A percentile compares a stretch with the other conserved stretches of the same genome.
phyloP scores from a whole-genome alignment of 2,888 invertebrate species.

The Rosalia funebris region DNA sequence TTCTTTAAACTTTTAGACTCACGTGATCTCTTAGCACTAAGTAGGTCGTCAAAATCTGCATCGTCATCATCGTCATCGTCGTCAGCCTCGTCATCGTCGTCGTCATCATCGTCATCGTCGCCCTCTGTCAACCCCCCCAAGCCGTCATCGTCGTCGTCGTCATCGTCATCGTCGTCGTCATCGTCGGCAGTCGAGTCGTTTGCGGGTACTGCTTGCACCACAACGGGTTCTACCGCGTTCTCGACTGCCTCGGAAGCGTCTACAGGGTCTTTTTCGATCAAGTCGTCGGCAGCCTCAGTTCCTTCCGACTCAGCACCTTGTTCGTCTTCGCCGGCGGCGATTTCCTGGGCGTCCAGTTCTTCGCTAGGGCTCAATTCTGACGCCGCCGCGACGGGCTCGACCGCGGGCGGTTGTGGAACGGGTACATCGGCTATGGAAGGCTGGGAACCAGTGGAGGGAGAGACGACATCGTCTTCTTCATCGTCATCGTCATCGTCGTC shows the following conservation, averaged over 20 bases:
- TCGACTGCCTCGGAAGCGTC: constrained; percentile 51
- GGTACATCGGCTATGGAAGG: constrained; percentile 43
- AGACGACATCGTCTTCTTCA: constrained; percentile 64
- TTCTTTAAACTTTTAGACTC: constrained; percentile 75
- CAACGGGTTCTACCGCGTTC: constrained; percentile 55
- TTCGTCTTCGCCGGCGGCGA: constrained; percentile 60
- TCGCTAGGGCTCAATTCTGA: constrained; percentile 57
- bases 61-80: constrained; percentile 75
- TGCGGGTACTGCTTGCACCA: constrained; percentile 59
- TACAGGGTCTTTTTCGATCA: constrained; percentile 58
- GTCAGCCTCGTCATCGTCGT: constrained; percentile 74
- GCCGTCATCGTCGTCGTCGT: constrained; percentile 71
- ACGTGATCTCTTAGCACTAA: constrained; percentile 81
- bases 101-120: constrained; percentile 72
- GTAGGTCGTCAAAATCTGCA: constrained; percentile 75
- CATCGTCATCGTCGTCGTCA: constrained; percentile 70
- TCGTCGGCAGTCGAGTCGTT: constrained; percentile 64
- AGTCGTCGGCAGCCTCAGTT: constrained; percentile 29
- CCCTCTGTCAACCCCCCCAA: constrained; percentile 67
- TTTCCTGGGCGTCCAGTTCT: constrained; percentile 57
- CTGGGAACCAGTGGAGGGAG: constrained; percentile 66
- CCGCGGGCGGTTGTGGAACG: constrained; percentile 32
- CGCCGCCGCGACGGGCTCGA: constrained; percentile 56
- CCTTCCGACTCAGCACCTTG: constrained; percentile 31
- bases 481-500: constrained; percentile 48